Evolutionary conservation across 2,888 invertebrate genomes (phyloP), one percentile per base, ranked within the genome.

Genomic region (Isoperla grammatica): DNA sequence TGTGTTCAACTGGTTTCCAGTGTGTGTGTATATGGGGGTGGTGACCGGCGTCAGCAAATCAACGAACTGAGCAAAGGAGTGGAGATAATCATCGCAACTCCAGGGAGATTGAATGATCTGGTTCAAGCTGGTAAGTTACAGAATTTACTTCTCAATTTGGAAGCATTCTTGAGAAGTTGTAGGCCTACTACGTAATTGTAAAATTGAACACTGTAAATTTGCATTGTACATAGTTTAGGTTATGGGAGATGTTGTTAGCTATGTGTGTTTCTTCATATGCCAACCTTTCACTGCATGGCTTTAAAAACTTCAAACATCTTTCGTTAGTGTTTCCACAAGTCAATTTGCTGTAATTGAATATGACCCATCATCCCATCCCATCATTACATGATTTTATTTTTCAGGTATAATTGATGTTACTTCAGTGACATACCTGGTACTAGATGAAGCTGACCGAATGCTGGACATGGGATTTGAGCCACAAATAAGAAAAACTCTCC

Each of bases 1-100:
- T n/a, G n/a, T 17, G 17, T 13, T 49, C 59, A 49, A 61, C 64
- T 65, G 61, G 61, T 57, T 70, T 69, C 23, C 68, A 86, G 87
- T 46, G 87, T 91, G 13, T 96, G 96, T 71, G 74, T 97, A 1
- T 97, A 96, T 75, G 97, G 96, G 55, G 96, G 96, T 17, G 95
- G 88, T 0, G 85, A 83, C 71, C 81, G 95, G 0, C 79, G 81
- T 37, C 84, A 87, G 56, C 96, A 97, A 76, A 85, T 95, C 4
- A 80, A 81, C 60, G 75, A 78, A 6, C 82, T 94, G 1, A 77
- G 81, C 1, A 79, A 80, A 65, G 95, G 94, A n/a, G 91, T 93
- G 0, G 92, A 96, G 73, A 95, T 97, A 63, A 87, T 96, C 0
- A 95, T 97, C 66, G 96, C 95, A 4, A 97, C 96, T 1, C 96